A percentile compares a stretch with the other conserved stretches of the same genome.
Conservation (phyloP, 1,140 invertebrate genomes). For the Apis dorsata region DNA sequence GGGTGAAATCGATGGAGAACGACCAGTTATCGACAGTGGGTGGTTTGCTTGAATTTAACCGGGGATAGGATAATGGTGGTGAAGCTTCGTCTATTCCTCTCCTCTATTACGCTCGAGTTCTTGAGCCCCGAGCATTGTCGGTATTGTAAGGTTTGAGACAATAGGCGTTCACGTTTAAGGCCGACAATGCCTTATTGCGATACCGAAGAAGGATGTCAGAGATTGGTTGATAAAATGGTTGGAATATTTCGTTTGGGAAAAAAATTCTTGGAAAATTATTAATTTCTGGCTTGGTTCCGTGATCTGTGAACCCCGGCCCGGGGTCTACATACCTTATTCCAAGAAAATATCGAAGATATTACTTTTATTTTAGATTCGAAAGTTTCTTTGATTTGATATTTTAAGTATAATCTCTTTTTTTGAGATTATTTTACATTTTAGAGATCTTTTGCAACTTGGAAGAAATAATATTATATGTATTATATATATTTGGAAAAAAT, state of each 20-base stretch:
- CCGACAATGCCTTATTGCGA: constrained; percentile 46
- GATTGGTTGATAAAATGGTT: not conserved
- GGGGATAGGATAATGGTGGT: not conserved
- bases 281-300: no score
- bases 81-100: constrained; percentile 13
- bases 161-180: constrained; percentile 48
- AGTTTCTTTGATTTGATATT: no score
- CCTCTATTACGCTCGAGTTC: constrained; percentile 41
- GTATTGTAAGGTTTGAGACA: constrained; percentile 55
- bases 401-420: no score
- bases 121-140: constrained; percentile 51
- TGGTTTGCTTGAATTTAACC: constrained; percentile 21
- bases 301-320: no score
- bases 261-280: no score
- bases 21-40: constrained; percentile 36
- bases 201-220: not conserved
- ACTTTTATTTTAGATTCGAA: no score
- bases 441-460: no score
- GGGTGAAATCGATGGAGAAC: constrained; percentile 19
- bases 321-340: no score
- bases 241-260: not conserved
- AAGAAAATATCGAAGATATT: no score
- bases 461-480: no score
- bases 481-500: no score
- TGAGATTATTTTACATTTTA: no score